phyloP scores from a whole-genome alignment of 2,797 vertebrate species.

The Discoglossus pictus region DNA sequence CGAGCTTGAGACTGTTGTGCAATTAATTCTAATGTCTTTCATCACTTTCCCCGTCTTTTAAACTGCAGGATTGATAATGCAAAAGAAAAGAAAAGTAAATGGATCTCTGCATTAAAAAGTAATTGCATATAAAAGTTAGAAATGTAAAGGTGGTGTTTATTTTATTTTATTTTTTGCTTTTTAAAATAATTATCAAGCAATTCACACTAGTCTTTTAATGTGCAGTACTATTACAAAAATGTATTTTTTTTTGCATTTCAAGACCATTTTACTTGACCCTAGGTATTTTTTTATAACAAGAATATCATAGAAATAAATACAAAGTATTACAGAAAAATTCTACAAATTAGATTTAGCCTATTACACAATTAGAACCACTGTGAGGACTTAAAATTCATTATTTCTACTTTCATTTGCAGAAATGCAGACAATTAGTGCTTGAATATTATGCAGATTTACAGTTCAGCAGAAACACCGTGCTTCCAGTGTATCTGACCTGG shows the following conservation, averaged over 20 bases:
- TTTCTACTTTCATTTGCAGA: constrained; percentile 22
- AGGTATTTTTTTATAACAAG: constrained; percentile 11
- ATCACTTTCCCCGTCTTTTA: background rate
- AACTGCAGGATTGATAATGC: background rate
- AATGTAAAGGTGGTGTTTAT: background rate
- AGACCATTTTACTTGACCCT: constrained; percentile 11
- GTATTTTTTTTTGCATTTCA: constrained; percentile 12
- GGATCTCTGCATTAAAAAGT: background rate
- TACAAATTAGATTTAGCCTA: constrained; percentile 12
- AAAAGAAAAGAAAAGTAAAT: constrained; percentile 7
- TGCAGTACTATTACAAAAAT: background rate
- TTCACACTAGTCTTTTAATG: no score
- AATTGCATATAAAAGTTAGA: background rate
- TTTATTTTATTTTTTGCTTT: no score
- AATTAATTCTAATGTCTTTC: no score
- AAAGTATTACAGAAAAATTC: background rate
- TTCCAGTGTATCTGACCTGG: constrained; percentile 1
- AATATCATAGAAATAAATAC: constrained; percentile 14
- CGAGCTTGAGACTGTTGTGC: no score
- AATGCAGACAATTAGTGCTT: constrained; percentile 26
- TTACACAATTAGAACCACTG: constrained; percentile 13
- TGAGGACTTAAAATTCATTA: constrained; percentile 18
- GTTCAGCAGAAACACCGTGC: constrained; percentile 8
- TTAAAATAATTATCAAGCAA: no score
- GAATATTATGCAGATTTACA: constrained; percentile 9